A percentile compares a stretch with the other conserved stretches of the same genome.
Conservation (phyloP, 1,140 invertebrate genomes). For the Drosophila sproati region DNA sequence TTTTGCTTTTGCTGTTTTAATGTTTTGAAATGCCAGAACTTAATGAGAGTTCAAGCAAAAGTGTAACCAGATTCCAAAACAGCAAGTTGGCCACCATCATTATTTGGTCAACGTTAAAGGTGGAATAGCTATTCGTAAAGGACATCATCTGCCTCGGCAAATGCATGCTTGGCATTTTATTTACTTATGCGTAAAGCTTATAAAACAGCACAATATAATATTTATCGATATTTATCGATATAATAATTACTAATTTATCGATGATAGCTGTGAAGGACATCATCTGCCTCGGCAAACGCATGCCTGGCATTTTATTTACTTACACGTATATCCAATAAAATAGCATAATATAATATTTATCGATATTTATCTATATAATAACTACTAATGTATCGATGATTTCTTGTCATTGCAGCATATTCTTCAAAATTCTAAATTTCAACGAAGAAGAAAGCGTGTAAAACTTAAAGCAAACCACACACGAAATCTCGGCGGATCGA, state of each 20-base stretch:
- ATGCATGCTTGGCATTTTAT: too few species aligned
- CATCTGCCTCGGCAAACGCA: too few species aligned
- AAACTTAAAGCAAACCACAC: constrained; percentile 72
- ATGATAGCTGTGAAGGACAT: neutral
- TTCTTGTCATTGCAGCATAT: constrained; percentile 61
- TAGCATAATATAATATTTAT: too few species aligned
- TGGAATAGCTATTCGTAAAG: too few species aligned
- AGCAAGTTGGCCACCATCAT: neutral
- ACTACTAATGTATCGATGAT: neutral
- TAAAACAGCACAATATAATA: too few species aligned
- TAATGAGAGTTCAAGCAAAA: constrained; percentile 6
- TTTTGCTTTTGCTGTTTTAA: constrained; percentile 21
- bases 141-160: too few species aligned
- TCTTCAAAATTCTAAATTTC: constrained; percentile 82
- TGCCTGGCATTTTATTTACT: too few species aligned
- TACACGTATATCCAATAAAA: too few species aligned
- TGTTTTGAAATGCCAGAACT: constrained; percentile 2
- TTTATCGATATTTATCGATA: too few species aligned
- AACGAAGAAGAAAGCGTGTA: constrained; percentile 82
- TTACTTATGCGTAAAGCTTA: too few species aligned
- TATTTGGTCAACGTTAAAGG: neutral
- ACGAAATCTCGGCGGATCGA: constrained; percentile 76
- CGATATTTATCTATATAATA: too few species aligned
- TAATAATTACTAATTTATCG: neutral
- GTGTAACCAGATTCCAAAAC: constrained; percentile 7